These are phyloP conservation scores for Neodiprion lecontei DNA, from an alignment of 1,140 invertebrate genomes.

Conservation along the genomic window DNA sequence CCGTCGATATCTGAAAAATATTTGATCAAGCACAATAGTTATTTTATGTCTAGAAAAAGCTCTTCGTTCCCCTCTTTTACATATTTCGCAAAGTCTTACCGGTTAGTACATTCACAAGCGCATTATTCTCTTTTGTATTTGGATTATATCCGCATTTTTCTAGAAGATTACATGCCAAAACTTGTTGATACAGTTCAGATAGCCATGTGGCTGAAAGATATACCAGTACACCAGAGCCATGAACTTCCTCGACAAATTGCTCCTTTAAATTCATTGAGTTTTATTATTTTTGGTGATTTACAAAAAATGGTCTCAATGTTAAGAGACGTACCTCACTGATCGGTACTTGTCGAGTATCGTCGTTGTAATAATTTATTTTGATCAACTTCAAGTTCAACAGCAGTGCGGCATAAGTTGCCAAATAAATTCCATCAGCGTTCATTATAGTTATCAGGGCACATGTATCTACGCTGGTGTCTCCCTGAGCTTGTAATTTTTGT, in stretches of 20 bases:
- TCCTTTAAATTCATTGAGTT: conserved; percentile 62
- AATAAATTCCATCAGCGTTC: conserved; percentile 94
- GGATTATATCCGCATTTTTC: conserved; percentile 72
- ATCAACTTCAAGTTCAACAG: conserved; percentile 84
- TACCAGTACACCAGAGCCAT: conserved; percentile 88
- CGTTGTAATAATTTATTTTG: conserved; percentile 77
- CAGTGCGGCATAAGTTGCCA: conserved; percentile 86
- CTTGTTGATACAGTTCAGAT: conserved; percentile 87
- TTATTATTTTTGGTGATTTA: conserved; percentile 10
- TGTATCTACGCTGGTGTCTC: conserved; percentile 38
- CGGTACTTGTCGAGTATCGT: conserved; percentile 62
- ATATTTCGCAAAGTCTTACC: conserved; percentile 63
- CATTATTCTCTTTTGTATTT: conserved; percentile 65
- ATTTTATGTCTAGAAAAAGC: conserved; percentile 1
- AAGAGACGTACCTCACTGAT: conserved; percentile 67
- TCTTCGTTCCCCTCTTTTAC: no score
- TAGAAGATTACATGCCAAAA: conserved; percentile 79
- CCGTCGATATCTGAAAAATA: conserved; percentile 81
- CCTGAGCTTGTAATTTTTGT: conserved; percentile 52
- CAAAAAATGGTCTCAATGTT: not conserved
- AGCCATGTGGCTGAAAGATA: conserved; percentile 93
- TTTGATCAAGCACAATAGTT: not conserved
- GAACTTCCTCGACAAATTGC: conserved; percentile 89
- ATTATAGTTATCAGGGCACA: conserved; percentile 75
- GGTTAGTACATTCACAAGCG: conserved; percentile 79